These are phyloP conservation scores for Vanacampus margaritifer DNA, from an alignment of 2,113 vertebrate genomes.

Conservation along the genomic window DNA sequence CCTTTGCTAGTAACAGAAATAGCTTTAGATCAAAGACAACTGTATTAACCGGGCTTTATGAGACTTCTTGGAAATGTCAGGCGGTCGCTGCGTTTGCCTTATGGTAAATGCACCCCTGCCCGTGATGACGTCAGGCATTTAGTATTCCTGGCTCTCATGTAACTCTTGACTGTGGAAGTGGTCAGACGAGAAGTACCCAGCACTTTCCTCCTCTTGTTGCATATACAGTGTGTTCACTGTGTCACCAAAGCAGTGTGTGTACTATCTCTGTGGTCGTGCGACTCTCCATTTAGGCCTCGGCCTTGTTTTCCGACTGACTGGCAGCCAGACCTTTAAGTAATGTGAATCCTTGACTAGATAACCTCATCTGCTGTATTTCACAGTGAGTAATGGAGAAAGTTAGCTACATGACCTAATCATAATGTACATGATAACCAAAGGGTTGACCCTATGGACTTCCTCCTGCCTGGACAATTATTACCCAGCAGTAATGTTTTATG, in stretches of 20 bases:
- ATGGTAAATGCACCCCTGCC: background rate
- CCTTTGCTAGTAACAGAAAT: background rate
- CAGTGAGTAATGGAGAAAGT: slow-evolving; percentile 13
- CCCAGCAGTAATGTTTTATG: slow-evolving; percentile 8
- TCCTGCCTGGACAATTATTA: slow-evolving; percentile 17
- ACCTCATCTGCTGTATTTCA: slow-evolving; percentile 4
- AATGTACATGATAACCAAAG: background rate
- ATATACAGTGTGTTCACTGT: slow-evolving; percentile 29
- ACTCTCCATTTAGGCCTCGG: slow-evolving; percentile 5
- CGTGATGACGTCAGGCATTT: slow-evolving; percentile 4
- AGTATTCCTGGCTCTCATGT: slow-evolving; percentile 19
- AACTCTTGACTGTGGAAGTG: slow-evolving; percentile 20
- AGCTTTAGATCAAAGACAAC: background rate
- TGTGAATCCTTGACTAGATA: background rate
- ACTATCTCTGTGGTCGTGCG: slow-evolving; percentile 9
- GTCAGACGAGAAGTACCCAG: slow-evolving; percentile 17
- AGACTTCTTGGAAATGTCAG: background rate
- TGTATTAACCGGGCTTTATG: background rate
- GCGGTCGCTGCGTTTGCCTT: background rate
- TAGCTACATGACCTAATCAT: background rate
- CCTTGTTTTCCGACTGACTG: slow-evolving; percentile 19
- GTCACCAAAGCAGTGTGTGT: slow-evolving; percentile 7
- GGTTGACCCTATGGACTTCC: background rate
- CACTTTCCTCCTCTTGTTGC: slow-evolving; percentile 18
- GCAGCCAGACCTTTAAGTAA: background rate